These are phyloP conservation scores for Trachymyrmex cornetzi DNA, from an alignment of 1,140 invertebrate species.

Conservation along the genomic window DNA sequence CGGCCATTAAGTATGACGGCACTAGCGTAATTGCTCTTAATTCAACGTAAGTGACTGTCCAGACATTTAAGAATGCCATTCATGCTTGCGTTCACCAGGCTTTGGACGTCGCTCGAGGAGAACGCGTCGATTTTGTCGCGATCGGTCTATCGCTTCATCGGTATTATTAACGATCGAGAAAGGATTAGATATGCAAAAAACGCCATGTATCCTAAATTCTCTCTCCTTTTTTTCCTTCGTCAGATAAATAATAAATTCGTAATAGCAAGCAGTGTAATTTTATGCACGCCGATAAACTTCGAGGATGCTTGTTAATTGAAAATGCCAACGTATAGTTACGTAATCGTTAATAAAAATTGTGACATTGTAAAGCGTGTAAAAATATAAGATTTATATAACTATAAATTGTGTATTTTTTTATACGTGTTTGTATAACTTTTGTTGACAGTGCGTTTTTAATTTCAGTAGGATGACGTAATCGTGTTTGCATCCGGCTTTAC, in stretches of 20 bases:
- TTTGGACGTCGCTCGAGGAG: slow-evolving; percentile 13
- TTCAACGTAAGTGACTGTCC: slow-evolving; percentile 76
- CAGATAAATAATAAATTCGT: background rate
- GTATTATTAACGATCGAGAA: background rate
- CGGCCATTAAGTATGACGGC: slow-evolving; percentile 77
- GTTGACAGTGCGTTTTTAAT: background rate
- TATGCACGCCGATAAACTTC: background rate
- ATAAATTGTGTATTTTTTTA: background rate
- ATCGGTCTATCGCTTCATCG: background rate
- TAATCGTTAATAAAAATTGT: slow-evolving; percentile 30
- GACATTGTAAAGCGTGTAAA: background rate
- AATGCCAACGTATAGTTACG: background rate
- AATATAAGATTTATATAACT: background rate
- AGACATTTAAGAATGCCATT: slow-evolving; percentile 76
- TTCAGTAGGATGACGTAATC: slow-evolving; percentile 12
- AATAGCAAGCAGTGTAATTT: background rate
- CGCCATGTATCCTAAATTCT: background rate
- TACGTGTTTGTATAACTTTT: background rate
- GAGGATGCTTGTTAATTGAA: background rate
- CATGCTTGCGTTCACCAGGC: slow-evolving; percentile 31
- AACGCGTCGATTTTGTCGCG: slow-evolving; percentile 3
- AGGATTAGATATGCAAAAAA: background rate
- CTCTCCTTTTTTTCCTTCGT: background rate
- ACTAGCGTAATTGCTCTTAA: slow-evolving; percentile 82
- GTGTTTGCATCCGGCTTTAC: background rate